Evolutionary conservation across 2,797 vertebrate species (phyloP), one percentile per base, ranked within the genome.

Genomic region (Moxostoma hubbsi): DNA sequence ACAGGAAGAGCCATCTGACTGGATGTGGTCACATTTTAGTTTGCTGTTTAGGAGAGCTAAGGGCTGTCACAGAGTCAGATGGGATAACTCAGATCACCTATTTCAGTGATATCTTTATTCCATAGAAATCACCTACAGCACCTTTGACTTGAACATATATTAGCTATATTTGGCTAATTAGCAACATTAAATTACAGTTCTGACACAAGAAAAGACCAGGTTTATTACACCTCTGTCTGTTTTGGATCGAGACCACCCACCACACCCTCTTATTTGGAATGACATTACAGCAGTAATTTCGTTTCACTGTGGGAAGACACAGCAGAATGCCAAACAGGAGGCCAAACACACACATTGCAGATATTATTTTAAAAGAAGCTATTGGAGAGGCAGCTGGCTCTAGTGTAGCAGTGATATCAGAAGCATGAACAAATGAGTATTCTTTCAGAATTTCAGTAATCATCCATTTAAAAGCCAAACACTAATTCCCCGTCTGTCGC

Each of bases 311-410:
- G 36, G 73, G 80, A 62, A 77, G 66, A 75, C 15, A 7, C 63
- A 78, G 69, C 73, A 76, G 46, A 62, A 64, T 10, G 70, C 82
- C 77, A 82, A 83, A 83, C 77, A 82, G 65, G 72, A 82, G 76
- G 69, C 65, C 69, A 63, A 9, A 79, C 71, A 74, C 65, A 75
- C 50, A 80, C 50, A 57, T 12, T 47, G 36, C 50, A 66, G 36
- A 2, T 18, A 18, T 67, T 68, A 73, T 82, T 79, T 79, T 85
- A 84, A 84, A 83, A 80, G 69, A 80, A 63, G 66, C 80, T 80
- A 81, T 65, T 85, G 80, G 57, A 80, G 71, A 82, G 77, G 79
- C 82, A 84, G 82, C 69, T 85, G 77, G 84, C 70, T 73, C 73
- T 72, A 75, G 69, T 79, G 69, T 50, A 54, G 59, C 45, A 8